A percentile compares a stretch with the other conserved stretches of the same genome.
Conservation (phyloP, 2,797 vertebrate species). For the Rhincodon typus region DNA sequence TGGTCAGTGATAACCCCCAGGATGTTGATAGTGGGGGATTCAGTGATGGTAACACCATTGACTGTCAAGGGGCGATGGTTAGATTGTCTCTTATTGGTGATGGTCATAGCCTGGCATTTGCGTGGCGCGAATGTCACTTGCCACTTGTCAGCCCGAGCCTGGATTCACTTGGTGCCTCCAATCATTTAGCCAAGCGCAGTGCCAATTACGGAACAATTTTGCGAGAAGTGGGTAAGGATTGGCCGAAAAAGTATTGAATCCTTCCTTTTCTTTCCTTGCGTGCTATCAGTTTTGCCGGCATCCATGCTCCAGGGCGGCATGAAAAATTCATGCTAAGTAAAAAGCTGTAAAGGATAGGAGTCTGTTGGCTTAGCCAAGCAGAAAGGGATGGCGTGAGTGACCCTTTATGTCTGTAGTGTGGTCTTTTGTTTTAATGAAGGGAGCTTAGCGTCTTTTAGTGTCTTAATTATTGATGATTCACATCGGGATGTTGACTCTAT, state of each 20-base stretch:
- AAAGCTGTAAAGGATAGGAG: not conserved
- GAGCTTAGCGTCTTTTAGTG: not conserved
- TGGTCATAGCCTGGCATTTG: too few species aligned
- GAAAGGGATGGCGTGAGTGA: not conserved
- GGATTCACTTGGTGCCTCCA: not conserved
- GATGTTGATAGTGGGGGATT: too few species aligned
- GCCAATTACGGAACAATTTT: not conserved
- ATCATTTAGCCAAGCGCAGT: not conserved
- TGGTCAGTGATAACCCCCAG: too few species aligned
- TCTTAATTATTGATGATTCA: slow-evolving; percentile 36
- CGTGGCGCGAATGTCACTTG: too few species aligned
- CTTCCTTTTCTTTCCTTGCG: not conserved
- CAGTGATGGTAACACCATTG: too few species aligned
- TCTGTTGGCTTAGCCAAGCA: not conserved
- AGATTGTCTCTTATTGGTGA: too few species aligned
- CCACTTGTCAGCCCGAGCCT: too few species aligned
- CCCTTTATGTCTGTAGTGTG: not conserved
- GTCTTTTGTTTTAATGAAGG: slow-evolving; percentile 18
- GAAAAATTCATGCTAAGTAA: slow-evolving; percentile 32
- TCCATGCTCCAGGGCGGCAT: not conserved
- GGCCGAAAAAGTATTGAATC: not conserved
- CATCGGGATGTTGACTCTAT: slow-evolving; percentile 31
- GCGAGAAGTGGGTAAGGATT: not conserved
- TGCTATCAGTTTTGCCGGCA: not conserved
- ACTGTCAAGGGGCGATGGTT: too few species aligned